Evolutionary conservation across 2,113 vertebrate genomes (phyloP).

Genomic region (Thermophis baileyi): DNA sequence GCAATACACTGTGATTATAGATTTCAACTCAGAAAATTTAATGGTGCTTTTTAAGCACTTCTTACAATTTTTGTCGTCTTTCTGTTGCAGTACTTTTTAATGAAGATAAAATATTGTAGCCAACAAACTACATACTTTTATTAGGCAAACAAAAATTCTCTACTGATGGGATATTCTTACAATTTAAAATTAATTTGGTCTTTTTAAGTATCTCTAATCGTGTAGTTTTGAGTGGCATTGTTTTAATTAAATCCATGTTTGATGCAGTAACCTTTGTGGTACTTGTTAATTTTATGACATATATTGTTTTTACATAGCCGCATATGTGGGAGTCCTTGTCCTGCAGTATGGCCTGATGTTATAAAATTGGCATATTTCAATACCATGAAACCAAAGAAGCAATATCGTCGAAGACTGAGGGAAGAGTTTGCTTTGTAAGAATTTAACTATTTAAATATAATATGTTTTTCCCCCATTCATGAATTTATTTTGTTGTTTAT

Average conservation of each 20-base stretch:
- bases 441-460: not conserved
- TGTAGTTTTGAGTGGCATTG: not conserved
- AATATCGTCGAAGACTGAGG: conserved; percentile 90
- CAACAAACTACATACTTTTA: not conserved
- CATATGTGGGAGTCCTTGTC: conserved; percentile 95
- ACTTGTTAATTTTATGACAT: conserved; percentile 27
- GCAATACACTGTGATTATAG: not conserved
- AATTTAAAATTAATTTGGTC: not conserved
- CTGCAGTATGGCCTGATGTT: conserved; percentile 97
- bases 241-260: not conserved
- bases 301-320: conserved; percentile 74
- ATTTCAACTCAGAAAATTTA: not conserved
- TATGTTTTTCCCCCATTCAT: not conserved
- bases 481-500: not conserved
- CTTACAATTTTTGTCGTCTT: not conserved
- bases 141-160: not conserved
- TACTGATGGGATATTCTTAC: not conserved
- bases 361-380: conserved; percentile 99
- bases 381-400: conserved; percentile 99
- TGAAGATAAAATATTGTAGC: not conserved
- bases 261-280: not conserved
- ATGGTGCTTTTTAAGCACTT: not conserved
- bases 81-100: not conserved
- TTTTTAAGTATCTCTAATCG: not conserved
- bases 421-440: conserved; percentile 98